Evolutionary conservation across 2,888 invertebrate species (phyloP), one percentile per base, ranked within the genome.

Genomic region (Melolontha melolontha): DNA sequence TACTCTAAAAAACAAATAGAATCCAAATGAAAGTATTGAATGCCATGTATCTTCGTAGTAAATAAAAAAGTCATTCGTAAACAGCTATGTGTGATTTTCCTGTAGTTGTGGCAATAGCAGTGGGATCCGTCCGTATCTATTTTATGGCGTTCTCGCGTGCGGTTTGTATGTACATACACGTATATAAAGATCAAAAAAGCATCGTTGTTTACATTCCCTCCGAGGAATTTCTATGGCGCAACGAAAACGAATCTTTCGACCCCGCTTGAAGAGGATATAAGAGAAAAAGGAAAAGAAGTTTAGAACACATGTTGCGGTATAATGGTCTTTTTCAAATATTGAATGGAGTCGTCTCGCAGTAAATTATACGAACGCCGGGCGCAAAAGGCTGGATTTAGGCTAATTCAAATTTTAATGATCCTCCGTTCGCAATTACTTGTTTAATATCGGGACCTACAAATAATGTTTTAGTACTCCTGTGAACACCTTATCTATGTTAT

Each of bases 261-360:
- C 47, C 14, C 47, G 47, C 14, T 47, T 47, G 16, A 47, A 47
- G 14, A 47, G 14, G 14, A 17, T 47, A 47, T 47, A 47, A 47
- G 14, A 47, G 47, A 47, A 47, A 47, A 47, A 14, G 17, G 47
- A 47, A 14, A 47, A n/a, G 47, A n/a, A 16, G 14, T 47, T 47
- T 47, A 47, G 47, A 47, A 47, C 47, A 47, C 12, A 47, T 34
- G 47, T 47, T 47, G 47, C 47, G 17, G 47, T 14, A 47, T 47
- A 47, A 47, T 47, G 14, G 47, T 47, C 47, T 47, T 47, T 47
- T n/a, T 14, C 47, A 14, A 17, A 47, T 14, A 47, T 17, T 47
- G 47, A n/a, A 47, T 47, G 10, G 47, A 8, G 47, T 47, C 47
- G 14, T 14, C 17, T 14, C 17, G 14, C 14, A 14, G 14, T 14